Base-by-base conservation (phyloP, 2,888 invertebrate genomes). In the Zygogramma bicolorata region DNA sequence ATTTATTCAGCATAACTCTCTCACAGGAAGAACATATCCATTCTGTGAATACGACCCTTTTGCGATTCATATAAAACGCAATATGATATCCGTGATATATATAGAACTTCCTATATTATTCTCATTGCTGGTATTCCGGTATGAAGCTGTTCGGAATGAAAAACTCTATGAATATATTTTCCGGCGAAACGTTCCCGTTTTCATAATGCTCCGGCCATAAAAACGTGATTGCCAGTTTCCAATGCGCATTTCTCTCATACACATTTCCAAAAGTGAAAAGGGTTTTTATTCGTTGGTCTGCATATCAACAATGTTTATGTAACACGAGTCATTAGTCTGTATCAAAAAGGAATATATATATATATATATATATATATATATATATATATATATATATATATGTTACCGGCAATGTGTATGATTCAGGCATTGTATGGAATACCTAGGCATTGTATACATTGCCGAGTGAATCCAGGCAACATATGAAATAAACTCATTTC, bases 201-300 rank as follows among this genome's bases (percentile, higher is more conserved):
- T 53, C 53, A 53, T 27, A 22, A 25, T 53, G 25, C 25, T 53
- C 25, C 20, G 27, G 53, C 27, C 27, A 53, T 27, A 53, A 53
- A 53, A 53, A 53, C 53, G n/a, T 25, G n/a, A 42, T 42, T 42
- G 42, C 42, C 42, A 22, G 27, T 53, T 53, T 53, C n/a, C 53
- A 53, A 22, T 49, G 49, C 10, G 20, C 49, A 13, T 49, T 22
- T 49, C 49, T 10, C 42, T 42, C 25, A 10, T 25, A 25, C n/a
- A 25, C 8, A 53, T 25, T 13, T 5, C 2, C 6, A 6, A 18
- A 7, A 53, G 10, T 25, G 6, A 3, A 10, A 53, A 25, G 25
- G 27, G 13, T 27, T 46, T 4, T 46, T n/a, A n/a, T n/a, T n/a
- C n/a, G n/a, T n/a, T n/a, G n/a, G n/a, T n/a, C n/a, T n/a, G n/a